Evolutionary conservation across 2,888 invertebrate genomes (phyloP), one percentile per base, ranked within the genome.

Genomic region (Mactromeris polynyma): DNA sequence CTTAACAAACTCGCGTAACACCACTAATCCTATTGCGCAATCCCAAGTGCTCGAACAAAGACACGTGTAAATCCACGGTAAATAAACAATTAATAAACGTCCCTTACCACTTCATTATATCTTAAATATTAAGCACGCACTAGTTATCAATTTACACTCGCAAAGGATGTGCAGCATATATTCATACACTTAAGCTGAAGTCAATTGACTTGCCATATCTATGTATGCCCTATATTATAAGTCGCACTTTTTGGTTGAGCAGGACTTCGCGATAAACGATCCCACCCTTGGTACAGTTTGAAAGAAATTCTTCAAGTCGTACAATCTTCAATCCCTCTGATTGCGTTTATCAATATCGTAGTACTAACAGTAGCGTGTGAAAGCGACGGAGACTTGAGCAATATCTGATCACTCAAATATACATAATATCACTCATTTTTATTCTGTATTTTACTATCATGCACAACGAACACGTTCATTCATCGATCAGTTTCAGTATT

Each of bases 261-360:
- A 69, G 84, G 21, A 46, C 54, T 3, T 11, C 4, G 21, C 19
- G 84, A 77, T 84, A 78, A 73, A 33, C 17, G 36, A 17, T 33
- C 33, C 73, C 58, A 64, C 21, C 58, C 58, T 26, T 26, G 58
- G 58, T 26, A 9, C 58, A 64, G 26, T 26, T 9, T 26, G 26
- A 64, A 36, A 33, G 17, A 73, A 73, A 73, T 36, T 26, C 73
- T 33, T 36, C 73, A 33, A 36, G 2, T 33, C 17, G 33, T 33
- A 0, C 46, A 26, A 46, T 79, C 77, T 77, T 33, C 51, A 31
- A 36, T 7, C 26, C 77, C 21, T 21, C 31, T 33, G 54, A 21
- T 17, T 77, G n/a, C 17, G 11, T 84, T 84, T 84, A 84, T 78
- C 84, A 84, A 84, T 78, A 84, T 31, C 78, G 54, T n/a, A 42